A percentile compares a stretch with the other conserved stretches of the same genome.
Conservation (phyloP, 2,113 vertebrate genomes). For the Myrmecobius fasciatus region DNA sequence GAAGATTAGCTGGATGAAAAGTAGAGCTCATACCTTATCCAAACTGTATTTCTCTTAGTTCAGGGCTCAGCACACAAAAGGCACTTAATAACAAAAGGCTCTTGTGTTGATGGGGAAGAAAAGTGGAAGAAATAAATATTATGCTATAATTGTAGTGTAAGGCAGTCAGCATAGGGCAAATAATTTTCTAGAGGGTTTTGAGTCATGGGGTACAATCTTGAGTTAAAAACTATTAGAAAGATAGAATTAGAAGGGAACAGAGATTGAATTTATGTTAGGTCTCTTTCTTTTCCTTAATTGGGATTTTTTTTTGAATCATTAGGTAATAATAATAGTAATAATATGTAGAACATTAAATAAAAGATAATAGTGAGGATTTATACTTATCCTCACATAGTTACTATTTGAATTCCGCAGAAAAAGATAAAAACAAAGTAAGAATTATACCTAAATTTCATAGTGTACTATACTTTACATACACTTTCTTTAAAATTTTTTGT, state of each 20-base stretch:
- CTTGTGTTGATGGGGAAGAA: neutral
- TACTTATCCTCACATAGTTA: neutral
- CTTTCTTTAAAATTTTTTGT: neutral
- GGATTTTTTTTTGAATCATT: neutral
- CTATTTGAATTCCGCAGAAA: neutral
- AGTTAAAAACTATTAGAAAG: slow-evolving; percentile 9
- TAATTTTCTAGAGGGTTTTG: neutral
- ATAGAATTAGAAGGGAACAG: neutral
- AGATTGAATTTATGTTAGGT: neutral
- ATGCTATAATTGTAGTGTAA: neutral
- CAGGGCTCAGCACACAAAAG: neutral
- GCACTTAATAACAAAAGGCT: neutral
- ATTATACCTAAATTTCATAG: neutral
- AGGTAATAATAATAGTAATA: neutral
- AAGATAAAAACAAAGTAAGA: neutral
- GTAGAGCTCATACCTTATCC: neutral
- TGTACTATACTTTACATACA: neutral
- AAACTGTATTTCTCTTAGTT: neutral
- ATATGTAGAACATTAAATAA: neutral
- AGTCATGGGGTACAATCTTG: neutral
- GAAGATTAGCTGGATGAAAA: neutral
- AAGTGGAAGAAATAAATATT: neutral
- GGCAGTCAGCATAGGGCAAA: neutral
- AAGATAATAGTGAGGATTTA: neutral
- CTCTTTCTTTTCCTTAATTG: slow-evolving; percentile 1